A percentile compares a stretch with the other conserved stretches of the same genome.
Evolutionary conservation across 2,888 invertebrate genomes (phyloP).

Genomic region (Schizotus pectinicornis): DNA sequence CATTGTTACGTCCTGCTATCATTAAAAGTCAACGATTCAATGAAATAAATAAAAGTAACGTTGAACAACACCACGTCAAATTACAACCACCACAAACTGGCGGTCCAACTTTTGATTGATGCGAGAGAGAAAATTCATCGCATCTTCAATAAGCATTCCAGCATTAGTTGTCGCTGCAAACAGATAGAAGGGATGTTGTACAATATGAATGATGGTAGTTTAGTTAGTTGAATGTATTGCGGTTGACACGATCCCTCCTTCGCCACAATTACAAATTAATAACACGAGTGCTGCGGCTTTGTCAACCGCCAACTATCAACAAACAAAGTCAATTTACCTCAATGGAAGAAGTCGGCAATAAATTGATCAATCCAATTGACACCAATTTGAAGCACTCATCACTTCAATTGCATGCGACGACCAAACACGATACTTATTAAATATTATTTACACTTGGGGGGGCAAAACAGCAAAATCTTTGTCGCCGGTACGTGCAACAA

Average conservation of each 20-base stretch:
- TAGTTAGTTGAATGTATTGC: no score
- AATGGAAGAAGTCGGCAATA: constrained; percentile 31
- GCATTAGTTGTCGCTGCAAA: no score
- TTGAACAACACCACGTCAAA: no score
- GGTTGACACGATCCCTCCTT: no score
- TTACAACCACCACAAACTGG: no score
- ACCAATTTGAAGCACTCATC: constrained; percentile 33
- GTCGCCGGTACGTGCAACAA: no score
- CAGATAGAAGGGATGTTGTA: no score
- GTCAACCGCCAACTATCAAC: constrained; percentile 3
- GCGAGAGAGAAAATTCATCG: no score
- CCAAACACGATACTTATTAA: constrained; percentile 16
- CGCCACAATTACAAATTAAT: constrained; percentile 1
- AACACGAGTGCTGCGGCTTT: constrained; percentile 8
- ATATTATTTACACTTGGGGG: constrained; percentile 13
- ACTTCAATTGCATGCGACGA: constrained; percentile 28
- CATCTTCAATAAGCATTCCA: no score
- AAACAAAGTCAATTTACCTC: constrained; percentile 32
- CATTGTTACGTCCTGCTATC: constrained; percentile 12
- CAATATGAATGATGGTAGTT: no score
- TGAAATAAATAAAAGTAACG: no score
- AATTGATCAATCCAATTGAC: constrained; percentile 37
- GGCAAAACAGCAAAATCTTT: constrained; percentile 4
- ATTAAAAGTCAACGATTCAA: not conserved
- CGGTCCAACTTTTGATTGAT: no score